Percentiles rank a stretch among this genome's conserved stretches.
These are phyloP conservation scores for Axis porcinus DNA, from an alignment of 2,113 vertebrate species.

Conservation along the genomic window DNA sequence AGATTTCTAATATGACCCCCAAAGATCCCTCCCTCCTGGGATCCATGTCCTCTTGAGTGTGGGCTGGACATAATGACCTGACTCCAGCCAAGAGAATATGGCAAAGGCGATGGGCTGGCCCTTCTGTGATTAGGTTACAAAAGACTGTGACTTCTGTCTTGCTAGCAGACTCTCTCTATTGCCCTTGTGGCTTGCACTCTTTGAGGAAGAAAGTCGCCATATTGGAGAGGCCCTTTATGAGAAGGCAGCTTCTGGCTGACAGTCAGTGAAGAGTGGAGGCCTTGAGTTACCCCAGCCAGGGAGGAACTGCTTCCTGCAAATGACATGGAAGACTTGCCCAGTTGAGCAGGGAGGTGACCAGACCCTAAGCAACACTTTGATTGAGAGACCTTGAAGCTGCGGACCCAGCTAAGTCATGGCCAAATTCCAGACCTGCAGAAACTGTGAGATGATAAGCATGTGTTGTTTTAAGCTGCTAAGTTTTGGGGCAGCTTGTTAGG, in stretches of 20 bases:
- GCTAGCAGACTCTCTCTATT: neutral
- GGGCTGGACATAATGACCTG: neutral
- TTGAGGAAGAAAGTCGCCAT: neutral
- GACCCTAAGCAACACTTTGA: neutral
- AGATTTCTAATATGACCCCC: neutral
- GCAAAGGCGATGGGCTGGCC: neutral
- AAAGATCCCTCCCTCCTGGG: neutral
- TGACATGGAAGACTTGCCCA: neutral
- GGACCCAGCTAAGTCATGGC: neutral
- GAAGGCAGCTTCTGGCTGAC: neutral
- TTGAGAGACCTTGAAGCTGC: neutral
- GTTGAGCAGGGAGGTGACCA: neutral
- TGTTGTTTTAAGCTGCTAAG: neutral
- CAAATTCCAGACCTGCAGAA: neutral
- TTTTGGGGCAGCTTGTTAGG: neutral
- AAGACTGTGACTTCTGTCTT: neutral
- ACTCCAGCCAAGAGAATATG: neutral
- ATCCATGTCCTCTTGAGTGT: neutral
- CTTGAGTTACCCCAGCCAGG: neutral
- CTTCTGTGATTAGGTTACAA: neutral
- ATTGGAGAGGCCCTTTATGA: neutral
- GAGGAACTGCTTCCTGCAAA: neutral
- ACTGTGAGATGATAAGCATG: neutral
- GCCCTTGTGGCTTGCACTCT: neutral
- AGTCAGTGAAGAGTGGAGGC: neutral